Base-by-base conservation (phyloP, 2,113 vertebrate genomes). In the Formicarius rufipectus region DNA sequence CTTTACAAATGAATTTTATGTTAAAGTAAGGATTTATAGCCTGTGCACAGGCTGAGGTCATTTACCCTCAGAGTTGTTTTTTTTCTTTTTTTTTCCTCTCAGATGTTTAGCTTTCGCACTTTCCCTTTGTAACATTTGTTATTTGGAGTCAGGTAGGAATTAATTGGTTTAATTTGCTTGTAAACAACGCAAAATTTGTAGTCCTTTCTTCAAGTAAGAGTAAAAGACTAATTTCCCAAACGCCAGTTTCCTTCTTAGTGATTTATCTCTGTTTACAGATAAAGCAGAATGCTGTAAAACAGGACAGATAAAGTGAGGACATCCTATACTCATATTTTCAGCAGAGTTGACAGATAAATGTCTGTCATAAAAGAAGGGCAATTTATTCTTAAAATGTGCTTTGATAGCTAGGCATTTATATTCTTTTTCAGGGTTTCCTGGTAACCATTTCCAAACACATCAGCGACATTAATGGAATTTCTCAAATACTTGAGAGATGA, bases 231-330 rank as follows among this genome's bases (percentile, higher is more conserved):
- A 49, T 91, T 89, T 10, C 4, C 4, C 37, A 92, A 35, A 6
- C 25, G 22, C 8, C 39, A 19, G 7, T 62, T 89, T 79, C 55
- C 33, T 45, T 37, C n/a, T 55, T 81, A 52, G 50, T 74, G 55
- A 47, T 90, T 93, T 96, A 73, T 91, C 63, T 95, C 39, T 85
- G 56, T 95, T 96, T 96, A 95, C 35, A 84, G 67, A 93, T 80
- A 96, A 95, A 83, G 37, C 33, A 88, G 63, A 88, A 71, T 0
- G 4, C 52, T 96, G 15, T 84, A 67, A 74, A 31, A 84, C 6
- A 40, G 52, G 45, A 40, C 58, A 88, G 82, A 96, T 84, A 90
- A 95, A 87, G 22, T 28, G n/a, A 88, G 76, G 55, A 80, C 64
- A 88, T 94, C 88, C 56, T 96, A 89, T 81, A 22, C 39, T 95